Conservation (phyloP, 2,113 vertebrate species). For the Mesoclemmys tuberculata region DNA sequence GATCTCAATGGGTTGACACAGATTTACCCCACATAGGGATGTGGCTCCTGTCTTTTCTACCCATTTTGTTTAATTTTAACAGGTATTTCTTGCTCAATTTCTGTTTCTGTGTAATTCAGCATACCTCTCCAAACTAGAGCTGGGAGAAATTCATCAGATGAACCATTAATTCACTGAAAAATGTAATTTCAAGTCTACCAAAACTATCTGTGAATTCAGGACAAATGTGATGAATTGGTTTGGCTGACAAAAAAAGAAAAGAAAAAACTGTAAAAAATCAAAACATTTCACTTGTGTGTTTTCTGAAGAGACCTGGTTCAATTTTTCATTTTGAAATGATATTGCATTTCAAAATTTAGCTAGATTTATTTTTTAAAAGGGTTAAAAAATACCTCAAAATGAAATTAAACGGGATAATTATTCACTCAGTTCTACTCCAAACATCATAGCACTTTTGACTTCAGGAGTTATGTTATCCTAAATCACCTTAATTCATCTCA, state of each 20-base stretch:
- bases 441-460: background rate
- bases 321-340: background rate
- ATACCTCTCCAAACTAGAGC: background rate
- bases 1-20: background rate
- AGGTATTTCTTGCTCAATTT: background rate
- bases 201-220: background rate
- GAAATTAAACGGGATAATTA: background rate
- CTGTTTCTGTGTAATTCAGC: background rate
- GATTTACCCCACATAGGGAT: background rate
- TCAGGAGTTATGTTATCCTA: background rate
- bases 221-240: background rate
- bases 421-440: background rate
- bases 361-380: background rate
- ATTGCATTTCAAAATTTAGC: background rate
- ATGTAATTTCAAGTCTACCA: background rate
- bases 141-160: background rate
- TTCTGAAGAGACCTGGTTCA: background rate
- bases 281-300: background rate
- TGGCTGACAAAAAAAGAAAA: background rate
- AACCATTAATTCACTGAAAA: background rate
- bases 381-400: background rate
- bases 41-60: background rate
- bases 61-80: background rate
- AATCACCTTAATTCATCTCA: background rate
- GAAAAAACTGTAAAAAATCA: background rate